A percentile compares a stretch with the other conserved stretches of the same genome.
phyloP scores from a whole-genome alignment of 2,113 vertebrate genomes.

The Falcunculus frontatus region DNA sequence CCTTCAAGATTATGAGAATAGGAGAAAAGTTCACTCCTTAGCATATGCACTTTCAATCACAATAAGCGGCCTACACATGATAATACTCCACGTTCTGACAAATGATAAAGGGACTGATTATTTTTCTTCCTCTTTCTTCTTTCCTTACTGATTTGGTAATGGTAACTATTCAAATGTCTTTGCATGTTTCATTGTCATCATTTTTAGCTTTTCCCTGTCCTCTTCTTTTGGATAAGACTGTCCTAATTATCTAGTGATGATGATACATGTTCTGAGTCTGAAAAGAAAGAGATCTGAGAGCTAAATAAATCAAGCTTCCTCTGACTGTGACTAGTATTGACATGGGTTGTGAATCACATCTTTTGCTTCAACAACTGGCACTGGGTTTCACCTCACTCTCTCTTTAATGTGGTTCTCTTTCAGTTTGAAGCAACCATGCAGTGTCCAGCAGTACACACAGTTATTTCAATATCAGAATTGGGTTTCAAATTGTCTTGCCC shows the following conservation, averaged over 20 bases:
- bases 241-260: conserved; percentile 31
- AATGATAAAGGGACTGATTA: conserved; percentile 43
- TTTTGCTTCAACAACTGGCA: not conserved
- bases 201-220: conserved; percentile 1
- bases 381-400: not conserved
- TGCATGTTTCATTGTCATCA: conserved; percentile 25
- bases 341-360: not conserved
- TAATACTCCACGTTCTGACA: not conserved
- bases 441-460: not conserved
- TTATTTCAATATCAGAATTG: not conserved
- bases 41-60: not conserved
- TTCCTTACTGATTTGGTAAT: conserved; percentile 44
- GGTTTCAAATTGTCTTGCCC: not conserved
- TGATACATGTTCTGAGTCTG: conserved; percentile 19
- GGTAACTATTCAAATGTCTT: conserved; percentile 19
- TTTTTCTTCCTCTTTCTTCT: conserved; percentile 7
- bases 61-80: not conserved
- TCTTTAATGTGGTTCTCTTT: not conserved
- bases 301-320: conserved; percentile 35
- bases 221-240: not conserved
- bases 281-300: not conserved
- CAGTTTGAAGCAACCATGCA: not conserved
- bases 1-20: not conserved
- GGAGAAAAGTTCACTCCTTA: not conserved
- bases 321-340: not conserved